These are phyloP conservation scores for Leptura quadrifasciata DNA, from an alignment of 2,888 invertebrate genomes.

Conservation along the genomic window DNA sequence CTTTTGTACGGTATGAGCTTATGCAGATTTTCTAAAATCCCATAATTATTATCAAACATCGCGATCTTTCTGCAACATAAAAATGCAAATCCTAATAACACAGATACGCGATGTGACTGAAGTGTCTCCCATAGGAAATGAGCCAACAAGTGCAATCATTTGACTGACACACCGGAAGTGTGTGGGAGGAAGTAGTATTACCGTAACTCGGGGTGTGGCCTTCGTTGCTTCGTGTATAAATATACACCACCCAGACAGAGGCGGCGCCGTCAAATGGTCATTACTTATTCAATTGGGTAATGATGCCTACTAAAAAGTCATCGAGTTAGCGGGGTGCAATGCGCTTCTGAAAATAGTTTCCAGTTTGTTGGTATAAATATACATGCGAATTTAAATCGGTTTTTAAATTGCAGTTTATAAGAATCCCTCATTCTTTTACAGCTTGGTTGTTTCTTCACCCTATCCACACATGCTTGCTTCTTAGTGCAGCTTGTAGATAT, in stretches of 20 bases:
- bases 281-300: conserved; percentile 28
- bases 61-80: not conserved
- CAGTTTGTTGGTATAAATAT: not conserved
- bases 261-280: conserved; percentile 23
- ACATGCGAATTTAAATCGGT: not conserved
- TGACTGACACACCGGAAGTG: conserved; percentile 53
- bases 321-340: conserved; percentile 8
- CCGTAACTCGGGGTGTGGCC: conserved; percentile 55
- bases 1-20: not conserved
- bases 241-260: conserved; percentile 24
- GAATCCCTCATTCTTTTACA: not conserved
- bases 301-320: conserved; percentile 13
- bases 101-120: conserved; percentile 18
- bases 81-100: conserved; percentile 30
- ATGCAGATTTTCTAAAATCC: not conserved
- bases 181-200: conserved; percentile 61
- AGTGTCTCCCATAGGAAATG: conserved; percentile 38
- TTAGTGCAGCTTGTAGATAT: conserved; percentile 6
- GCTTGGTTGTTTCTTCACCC: not conserved
- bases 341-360: not conserved
- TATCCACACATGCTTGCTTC: not conserved
- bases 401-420: not conserved
- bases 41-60: not conserved
- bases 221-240: conserved; percentile 21
- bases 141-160: conserved; percentile 43